Evolutionary conservation across 1,140 invertebrate genomes (phyloP), one percentile per base, ranked within the genome.

Genomic region (Formica exsecta): DNA sequence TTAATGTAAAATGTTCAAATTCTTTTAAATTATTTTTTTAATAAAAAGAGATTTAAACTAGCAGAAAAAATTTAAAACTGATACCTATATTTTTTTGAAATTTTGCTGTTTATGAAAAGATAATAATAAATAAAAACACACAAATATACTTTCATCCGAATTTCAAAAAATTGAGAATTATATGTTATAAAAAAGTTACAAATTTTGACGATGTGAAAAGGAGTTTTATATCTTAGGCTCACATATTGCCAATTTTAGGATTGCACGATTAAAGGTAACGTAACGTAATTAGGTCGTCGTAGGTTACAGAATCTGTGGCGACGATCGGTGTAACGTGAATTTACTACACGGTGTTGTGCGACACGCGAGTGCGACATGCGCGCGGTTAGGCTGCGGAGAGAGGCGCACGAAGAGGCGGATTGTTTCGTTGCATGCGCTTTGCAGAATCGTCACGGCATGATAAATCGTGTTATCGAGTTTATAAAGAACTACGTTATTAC

Each of bases 201-300:
- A 25, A 80, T 41, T 54, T 81, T 2, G 25, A 11, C 16, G 3
- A 51, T 16, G 2, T 13, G 19, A 16, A 25, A 70, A 59, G 2
- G 3, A 25, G 64, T 25, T 68, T 29, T 0, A 3, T 57, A 70
- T 41, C 59, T 29, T 9, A 41, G 6, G 38, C 61, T 59, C 13
- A 59, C 36, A 16, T 8, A 16, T 8, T 32, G 54, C 5, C 29
- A 51, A 25, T 32, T 36, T 86, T 48, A 76, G 41, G 71, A 68
- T 66, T 61, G 76, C 48, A 9, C 86, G 64, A 84, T 77, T 77
- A 89, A 86, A 89, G 65, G 87, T 71, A 61, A 61, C 25, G 38
- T 81, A 73, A 89, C 76, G 84, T 87, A 92, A 92, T 92, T 92
- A 81, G 91, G 91, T 92, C 92, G 90, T 73, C 71, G 87, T 65